A percentile compares a stretch with the other conserved stretches of the same genome.
Conservation (phyloP, 2,888 invertebrate species). For the Charanyca ferruginea region DNA sequence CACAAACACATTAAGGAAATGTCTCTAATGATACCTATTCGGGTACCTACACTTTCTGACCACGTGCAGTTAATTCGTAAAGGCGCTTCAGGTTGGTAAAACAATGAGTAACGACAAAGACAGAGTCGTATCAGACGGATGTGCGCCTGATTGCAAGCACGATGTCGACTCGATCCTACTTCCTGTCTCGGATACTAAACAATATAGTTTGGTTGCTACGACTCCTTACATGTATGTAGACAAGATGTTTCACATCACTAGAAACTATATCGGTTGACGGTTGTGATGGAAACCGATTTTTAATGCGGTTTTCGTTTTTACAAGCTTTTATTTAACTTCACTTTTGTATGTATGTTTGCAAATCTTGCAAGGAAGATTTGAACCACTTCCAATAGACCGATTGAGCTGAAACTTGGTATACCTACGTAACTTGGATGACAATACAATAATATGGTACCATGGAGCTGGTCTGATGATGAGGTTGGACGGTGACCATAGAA, state of each 20-base stretch:
- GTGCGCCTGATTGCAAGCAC: constrained; percentile 82
- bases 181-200: constrained; percentile 77
- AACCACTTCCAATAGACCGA: no score
- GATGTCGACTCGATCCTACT: constrained; percentile 71
- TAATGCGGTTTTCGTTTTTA: background rate
- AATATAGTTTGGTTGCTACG: constrained; percentile 47
- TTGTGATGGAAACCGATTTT: constrained; percentile 26
- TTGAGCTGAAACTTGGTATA: no score
- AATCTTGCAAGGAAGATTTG: no score
- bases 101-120: constrained; percentile 58
- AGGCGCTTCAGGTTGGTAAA: constrained; percentile 52
- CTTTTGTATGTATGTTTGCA: background rate
- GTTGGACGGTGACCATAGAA: no score
- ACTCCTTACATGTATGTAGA: constrained; percentile 23
- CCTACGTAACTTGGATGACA: no score
- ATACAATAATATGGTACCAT: no score
- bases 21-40: constrained; percentile 57
- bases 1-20: constrained; percentile 71
- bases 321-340: no score
- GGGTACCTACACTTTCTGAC: constrained; percentile 41
- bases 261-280: constrained; percentile 18
- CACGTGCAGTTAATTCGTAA: constrained; percentile 51
- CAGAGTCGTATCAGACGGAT: constrained; percentile 70
- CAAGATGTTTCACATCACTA: constrained; percentile 36
- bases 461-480: no score